These are phyloP conservation scores for Lycia hirtaria DNA, from an alignment of 2,888 invertebrate genomes.

Conservation along the genomic window DNA sequence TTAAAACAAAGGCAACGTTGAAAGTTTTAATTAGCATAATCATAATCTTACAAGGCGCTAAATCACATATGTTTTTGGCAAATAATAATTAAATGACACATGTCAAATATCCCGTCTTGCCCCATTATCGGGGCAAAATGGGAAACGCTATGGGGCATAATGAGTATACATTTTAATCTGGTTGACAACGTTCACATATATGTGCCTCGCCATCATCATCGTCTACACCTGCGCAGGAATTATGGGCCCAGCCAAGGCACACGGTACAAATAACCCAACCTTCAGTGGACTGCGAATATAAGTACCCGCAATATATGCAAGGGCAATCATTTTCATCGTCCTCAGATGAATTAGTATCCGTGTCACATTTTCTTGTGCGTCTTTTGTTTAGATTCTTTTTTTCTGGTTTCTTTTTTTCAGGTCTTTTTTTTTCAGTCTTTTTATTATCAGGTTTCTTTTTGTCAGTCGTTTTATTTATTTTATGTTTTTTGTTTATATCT, in stretches of 20 bases:
- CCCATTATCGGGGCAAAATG: constrained; percentile 35
- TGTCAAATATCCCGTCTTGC: constrained; percentile 33
- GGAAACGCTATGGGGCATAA: constrained; percentile 14
- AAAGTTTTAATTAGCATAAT: constrained; percentile 3
- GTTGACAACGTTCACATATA: constrained; percentile 34
- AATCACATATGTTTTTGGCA: not conserved
- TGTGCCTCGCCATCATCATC: constrained; percentile 39
- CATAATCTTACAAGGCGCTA: not conserved
- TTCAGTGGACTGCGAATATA: constrained; percentile 4
- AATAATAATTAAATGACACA: constrained; percentile 22
- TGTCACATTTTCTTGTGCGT: not conserved
- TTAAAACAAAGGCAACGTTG: not conserved
- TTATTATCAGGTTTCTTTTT: not conserved
- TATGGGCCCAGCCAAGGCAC: constrained; percentile 35
- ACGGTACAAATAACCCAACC: constrained; percentile 26
- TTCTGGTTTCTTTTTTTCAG: not conserved
- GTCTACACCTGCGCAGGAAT: constrained; percentile 33
- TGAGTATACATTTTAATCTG: constrained; percentile 34
- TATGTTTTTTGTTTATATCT: not conserved
- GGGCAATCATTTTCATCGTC: not conserved
- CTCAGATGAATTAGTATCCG: not conserved
- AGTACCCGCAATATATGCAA: not conserved
- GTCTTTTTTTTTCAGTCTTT: not conserved
- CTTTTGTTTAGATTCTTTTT: not conserved
- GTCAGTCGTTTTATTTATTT: not conserved